A percentile compares a stretch with the other conserved stretches of the same genome.
phyloP scores from a whole-genome alignment of 2,113 vertebrate genomes.

The Syngnathus scovelli region DNA sequence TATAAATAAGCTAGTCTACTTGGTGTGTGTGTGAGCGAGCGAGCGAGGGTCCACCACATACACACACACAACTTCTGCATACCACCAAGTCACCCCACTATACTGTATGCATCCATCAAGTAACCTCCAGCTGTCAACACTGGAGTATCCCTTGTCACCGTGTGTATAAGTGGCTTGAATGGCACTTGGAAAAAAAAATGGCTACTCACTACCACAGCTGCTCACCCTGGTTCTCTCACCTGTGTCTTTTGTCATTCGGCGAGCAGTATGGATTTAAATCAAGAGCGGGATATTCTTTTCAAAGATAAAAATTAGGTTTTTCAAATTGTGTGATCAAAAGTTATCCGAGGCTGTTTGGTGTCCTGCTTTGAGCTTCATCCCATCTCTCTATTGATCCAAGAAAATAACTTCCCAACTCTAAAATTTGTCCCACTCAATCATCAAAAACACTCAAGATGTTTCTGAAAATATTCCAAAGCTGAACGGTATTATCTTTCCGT shows the following conservation, averaged over 20 bases:
- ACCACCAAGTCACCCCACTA: conserved; percentile 41
- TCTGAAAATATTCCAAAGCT: conserved; percentile 19
- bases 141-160: conserved; percentile 27
- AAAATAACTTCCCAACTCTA: conserved; percentile 51
- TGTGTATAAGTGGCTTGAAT: conserved; percentile 27
- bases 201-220: conserved; percentile 58
- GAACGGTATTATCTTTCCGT: conserved; percentile 35
- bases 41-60: conserved; percentile 37
- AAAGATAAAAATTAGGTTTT: too few species aligned
- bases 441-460: conserved; percentile 12
- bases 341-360: not conserved
- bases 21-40: conserved; percentile 47
- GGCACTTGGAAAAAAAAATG: conserved; percentile 45
- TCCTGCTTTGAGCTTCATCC: not conserved
- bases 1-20: conserved; percentile 64
- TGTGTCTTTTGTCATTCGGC: conserved; percentile 7
- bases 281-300: too few species aligned
- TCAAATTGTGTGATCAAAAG: not conserved
- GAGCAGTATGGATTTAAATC: not conserved
- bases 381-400: conserved; percentile 27
- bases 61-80: conserved; percentile 29
- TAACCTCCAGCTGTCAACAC: conserved; percentile 60
- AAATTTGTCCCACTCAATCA: conserved; percentile 3
- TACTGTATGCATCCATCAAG: conserved; percentile 42
- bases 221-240: conserved; percentile 44